Conservation (phyloP, 2,113 vertebrate genomes). For the Bettongia penicillata region DNA sequence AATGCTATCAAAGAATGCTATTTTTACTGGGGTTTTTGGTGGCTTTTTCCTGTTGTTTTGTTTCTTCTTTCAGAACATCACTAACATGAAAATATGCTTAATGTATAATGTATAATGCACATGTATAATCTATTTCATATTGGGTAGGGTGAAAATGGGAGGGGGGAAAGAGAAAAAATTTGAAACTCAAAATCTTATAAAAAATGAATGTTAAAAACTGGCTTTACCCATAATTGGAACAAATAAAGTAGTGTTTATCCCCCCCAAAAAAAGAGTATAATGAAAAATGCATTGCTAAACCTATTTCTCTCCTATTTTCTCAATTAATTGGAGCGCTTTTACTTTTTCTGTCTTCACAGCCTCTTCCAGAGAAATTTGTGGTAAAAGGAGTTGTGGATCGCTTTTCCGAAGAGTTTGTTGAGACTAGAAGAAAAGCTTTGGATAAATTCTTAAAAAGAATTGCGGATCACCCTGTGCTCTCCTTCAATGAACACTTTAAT, state of each 20-base stretch:
- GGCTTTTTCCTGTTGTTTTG: too few species aligned
- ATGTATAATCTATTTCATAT: too few species aligned
- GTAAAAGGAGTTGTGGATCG: slow-evolving; percentile 98
- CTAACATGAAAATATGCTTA: too few species aligned
- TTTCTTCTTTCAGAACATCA: too few species aligned
- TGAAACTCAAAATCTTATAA: too few species aligned
- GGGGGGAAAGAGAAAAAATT: too few species aligned
- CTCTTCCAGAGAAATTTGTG: slow-evolving; percentile 98
- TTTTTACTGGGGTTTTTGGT: too few species aligned
- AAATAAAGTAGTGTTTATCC: neutral
- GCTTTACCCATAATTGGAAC: too few species aligned
- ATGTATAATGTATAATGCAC: too few species aligned
- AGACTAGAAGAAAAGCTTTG: slow-evolving; percentile 95
- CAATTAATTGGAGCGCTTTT: neutral
- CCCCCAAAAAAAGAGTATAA: neutral
- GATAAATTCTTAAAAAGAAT: slow-evolving; percentile 98
- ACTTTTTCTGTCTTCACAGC: slow-evolving; percentile 83
- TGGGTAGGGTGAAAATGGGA: too few species aligned
- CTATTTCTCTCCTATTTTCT: neutral
- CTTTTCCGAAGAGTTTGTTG: slow-evolving; percentile 99
- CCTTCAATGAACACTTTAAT: slow-evolving; percentile 95
- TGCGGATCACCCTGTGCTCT: slow-evolving; percentile 96
- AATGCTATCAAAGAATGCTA: too few species aligned
- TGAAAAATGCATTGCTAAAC: slow-evolving; percentile 15
- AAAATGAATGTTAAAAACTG: too few species aligned